A percentile compares a stretch with the other conserved stretches of the same genome.
Conservation (phyloP, 2,888 invertebrate species). For the Fissipunctia ypsillon region DNA sequence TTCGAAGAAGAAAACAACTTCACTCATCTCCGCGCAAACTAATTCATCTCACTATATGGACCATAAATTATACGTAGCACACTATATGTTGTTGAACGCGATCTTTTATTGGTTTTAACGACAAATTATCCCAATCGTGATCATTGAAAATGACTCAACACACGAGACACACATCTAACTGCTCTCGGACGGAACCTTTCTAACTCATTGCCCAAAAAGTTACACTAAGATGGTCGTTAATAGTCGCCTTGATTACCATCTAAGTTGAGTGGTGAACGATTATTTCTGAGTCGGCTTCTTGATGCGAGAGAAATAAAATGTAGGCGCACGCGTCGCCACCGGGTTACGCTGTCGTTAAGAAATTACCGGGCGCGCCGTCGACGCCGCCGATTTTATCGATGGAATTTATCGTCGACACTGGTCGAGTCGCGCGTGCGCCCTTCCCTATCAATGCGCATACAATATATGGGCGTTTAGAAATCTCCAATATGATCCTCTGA, state of each 20-base stretch:
- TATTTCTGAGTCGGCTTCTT: conserved; percentile 88
- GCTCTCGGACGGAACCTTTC: conserved; percentile 72
- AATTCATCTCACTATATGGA: conserved; percentile 43
- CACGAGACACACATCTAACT: conserved; percentile 57
- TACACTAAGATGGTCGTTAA: conserved; percentile 88
- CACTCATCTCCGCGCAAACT: conserved; percentile 61
- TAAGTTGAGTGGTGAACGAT: conserved; percentile 89
- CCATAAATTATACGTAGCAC: conserved; percentile 36
- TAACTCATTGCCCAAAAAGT: conserved; percentile 84
- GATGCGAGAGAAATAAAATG: conserved; percentile 88
- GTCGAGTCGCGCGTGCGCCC: conserved; percentile 81
- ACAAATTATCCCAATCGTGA: conserved; percentile 61
- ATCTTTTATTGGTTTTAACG: conserved; percentile 55
- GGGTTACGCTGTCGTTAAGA: conserved; percentile 90
- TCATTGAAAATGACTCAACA: conserved; percentile 65
- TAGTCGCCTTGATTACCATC: conserved; percentile 89
- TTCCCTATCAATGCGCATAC: conserved; percentile 73
- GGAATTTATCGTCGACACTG: conserved; percentile 90
- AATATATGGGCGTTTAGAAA: conserved; percentile 69
- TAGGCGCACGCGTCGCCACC: conserved; percentile 89
- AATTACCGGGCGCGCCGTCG: conserved; percentile 87
- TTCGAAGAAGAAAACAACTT: conserved; percentile 68
- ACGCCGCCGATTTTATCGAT: conserved; percentile 90
- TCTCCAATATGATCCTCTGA: conserved; percentile 59
- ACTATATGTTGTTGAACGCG: conserved; percentile 39